Evolutionary conservation across 2,797 vertebrate species (phyloP).

Genomic region (Pyrocephalus nanus): DNA sequence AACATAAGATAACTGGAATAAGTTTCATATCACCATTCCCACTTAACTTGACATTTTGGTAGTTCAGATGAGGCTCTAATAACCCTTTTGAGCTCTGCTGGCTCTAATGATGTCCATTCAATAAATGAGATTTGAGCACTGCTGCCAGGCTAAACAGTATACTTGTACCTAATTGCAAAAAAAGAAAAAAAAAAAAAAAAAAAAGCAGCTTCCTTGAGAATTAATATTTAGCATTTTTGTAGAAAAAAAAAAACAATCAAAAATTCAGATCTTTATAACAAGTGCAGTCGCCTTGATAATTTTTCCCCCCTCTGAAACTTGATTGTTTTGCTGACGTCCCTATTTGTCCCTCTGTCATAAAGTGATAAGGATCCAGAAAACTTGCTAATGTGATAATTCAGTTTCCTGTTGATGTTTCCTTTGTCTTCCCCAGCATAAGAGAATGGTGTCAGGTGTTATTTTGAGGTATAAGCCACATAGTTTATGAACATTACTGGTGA

Average conservation of each 20-base stretch:
- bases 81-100: slow-evolving; percentile 70
- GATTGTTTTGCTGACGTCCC: neutral
- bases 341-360: neutral
- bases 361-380: neutral
- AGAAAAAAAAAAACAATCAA: neutral
- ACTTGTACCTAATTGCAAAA: slow-evolving; percentile 40
- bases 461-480: neutral
- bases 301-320: neutral
- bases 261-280: neutral
- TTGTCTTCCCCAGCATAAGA: neutral
- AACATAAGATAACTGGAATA: slow-evolving; percentile 62
- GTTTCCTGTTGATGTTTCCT: neutral
- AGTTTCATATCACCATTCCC: slow-evolving; percentile 57
- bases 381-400: neutral
- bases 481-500: neutral
- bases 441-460: neutral
- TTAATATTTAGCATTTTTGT: neutral
- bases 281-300: neutral
- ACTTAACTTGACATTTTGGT: slow-evolving; percentile 72
- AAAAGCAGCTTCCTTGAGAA: neutral
- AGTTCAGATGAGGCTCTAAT: slow-evolving; percentile 73
- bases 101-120: slow-evolving; percentile 73
- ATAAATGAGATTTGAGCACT: slow-evolving; percentile 42
- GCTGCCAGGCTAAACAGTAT: slow-evolving; percentile 41
- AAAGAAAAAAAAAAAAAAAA: neutral